Conservation (phyloP, 1,140 invertebrate species). For the Cotesia chilonis region DNA sequence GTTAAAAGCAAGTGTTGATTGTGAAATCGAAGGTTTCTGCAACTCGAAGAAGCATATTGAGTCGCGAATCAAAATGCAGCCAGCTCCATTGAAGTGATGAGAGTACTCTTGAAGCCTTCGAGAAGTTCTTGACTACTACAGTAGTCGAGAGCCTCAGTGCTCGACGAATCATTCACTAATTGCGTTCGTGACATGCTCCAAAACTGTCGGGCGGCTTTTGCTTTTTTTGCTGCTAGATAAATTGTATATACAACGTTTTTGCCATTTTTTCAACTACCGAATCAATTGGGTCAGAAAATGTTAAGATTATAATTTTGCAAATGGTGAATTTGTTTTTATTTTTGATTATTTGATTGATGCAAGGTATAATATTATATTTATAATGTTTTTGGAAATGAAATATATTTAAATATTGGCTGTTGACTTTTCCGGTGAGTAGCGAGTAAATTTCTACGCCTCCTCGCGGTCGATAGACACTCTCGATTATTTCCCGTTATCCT, state of each 20-base stretch:
- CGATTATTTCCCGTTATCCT: conserved; percentile 56
- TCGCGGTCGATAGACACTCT: conserved; percentile 35
- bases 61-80: conserved; percentile 64
- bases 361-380: neutral
- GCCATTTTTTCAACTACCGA: neutral
- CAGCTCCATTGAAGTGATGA: conserved; percentile 38
- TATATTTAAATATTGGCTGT: neutral
- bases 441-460: conserved; percentile 25
- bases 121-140: conserved; percentile 60
- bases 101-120: conserved; percentile 54
- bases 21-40: conserved; percentile 34
- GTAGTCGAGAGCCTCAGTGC: conserved; percentile 53
- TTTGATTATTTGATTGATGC: too few species aligned
- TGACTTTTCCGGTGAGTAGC: conserved; percentile 12
- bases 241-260: conserved; percentile 2
- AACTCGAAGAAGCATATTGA: conserved; percentile 52
- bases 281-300: conserved; percentile 10
- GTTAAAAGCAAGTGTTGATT: conserved; percentile 27
- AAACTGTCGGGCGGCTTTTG: conserved; percentile 57
- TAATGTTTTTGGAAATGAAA: neutral
- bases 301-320: conserved; percentile 6
- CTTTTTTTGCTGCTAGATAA: conserved; percentile 48
- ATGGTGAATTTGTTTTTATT: too few species aligned
- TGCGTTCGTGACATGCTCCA: conserved; percentile 64
- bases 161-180: conserved; percentile 65